These are phyloP conservation scores for Campylorhamphus procurvoides DNA, from an alignment of 2,113 vertebrate species.

Conservation along the genomic window DNA sequence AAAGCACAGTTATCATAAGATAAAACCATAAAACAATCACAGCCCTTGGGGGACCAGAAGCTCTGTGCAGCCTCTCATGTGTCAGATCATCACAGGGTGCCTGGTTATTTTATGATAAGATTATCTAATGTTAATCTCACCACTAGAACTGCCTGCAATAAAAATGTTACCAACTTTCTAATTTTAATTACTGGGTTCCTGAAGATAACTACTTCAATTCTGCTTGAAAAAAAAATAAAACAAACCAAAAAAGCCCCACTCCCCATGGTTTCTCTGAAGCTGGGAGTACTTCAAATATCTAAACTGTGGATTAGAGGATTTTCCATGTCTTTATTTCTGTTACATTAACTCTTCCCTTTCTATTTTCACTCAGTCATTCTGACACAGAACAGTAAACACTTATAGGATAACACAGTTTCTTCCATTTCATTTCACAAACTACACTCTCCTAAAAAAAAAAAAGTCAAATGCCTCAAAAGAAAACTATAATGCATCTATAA, in stretches of 20 bases:
- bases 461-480: background rate
- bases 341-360: background rate
- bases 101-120: constrained; percentile 58
- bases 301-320: background rate
- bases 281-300: background rate
- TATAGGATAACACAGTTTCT: background rate
- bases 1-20: constrained; percentile 48
- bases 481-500: background rate
- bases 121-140: constrained; percentile 56
- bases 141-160: constrained; percentile 25
- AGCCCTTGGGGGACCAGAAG: constrained; percentile 7
- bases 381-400: background rate
- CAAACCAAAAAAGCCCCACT: background rate
- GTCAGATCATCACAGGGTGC: constrained; percentile 48
- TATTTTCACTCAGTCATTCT: background rate
- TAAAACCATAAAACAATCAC: constrained; percentile 55
- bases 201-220: constrained; percentile 45
- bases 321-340: background rate
- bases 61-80: constrained; percentile 34
- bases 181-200: constrained; percentile 53
- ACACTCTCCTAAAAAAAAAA: background rate
- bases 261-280: constrained; percentile 30
- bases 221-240: background rate
- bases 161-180: constrained; percentile 33
- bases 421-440: background rate